Percentiles rank a stretch among this genome's conserved stretches.
These are phyloP conservation scores for Trichomalopsis sarcophagae DNA, from an alignment of 1,140 invertebrate genomes.

Conservation along the genomic window DNA sequence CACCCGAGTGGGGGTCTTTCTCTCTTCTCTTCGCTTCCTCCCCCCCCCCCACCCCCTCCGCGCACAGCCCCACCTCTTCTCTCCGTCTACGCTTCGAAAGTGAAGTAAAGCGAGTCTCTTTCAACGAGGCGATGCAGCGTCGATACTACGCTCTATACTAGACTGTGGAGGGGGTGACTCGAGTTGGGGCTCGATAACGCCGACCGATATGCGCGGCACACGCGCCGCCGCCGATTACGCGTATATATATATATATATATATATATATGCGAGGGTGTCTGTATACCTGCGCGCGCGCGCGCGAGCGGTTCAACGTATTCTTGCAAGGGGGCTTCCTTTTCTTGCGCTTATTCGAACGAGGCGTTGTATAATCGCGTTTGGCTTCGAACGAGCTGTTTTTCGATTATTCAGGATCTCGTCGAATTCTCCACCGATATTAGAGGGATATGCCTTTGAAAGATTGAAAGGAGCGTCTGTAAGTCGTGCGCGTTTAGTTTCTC, in stretches of 20 bases:
- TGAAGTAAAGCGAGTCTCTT: background rate
- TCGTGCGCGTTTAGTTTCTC: no score
- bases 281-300: background rate
- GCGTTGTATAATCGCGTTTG: background rate
- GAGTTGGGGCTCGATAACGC: conserved; percentile 65
- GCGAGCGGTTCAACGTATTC: background rate
- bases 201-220: conserved; percentile 68
- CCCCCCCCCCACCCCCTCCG: no score
- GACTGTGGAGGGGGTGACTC: conserved; percentile 54
- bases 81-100: background rate
- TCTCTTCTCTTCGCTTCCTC: background rate
- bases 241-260: conserved; percentile 9
- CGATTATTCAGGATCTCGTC: no score
- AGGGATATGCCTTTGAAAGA: no score
- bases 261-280: background rate
- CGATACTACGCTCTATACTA: conserved; percentile 74
- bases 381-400: no score
- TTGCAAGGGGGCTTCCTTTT: background rate
- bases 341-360: background rate
- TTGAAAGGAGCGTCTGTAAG: no score
- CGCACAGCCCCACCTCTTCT: background rate
- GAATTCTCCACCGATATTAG: no score
- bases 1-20: background rate
- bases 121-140: conserved; percentile 68
- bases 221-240: conserved; percentile 27